Conservation (phyloP, 2,888 invertebrate genomes). For the Agrilus cyanescens region DNA sequence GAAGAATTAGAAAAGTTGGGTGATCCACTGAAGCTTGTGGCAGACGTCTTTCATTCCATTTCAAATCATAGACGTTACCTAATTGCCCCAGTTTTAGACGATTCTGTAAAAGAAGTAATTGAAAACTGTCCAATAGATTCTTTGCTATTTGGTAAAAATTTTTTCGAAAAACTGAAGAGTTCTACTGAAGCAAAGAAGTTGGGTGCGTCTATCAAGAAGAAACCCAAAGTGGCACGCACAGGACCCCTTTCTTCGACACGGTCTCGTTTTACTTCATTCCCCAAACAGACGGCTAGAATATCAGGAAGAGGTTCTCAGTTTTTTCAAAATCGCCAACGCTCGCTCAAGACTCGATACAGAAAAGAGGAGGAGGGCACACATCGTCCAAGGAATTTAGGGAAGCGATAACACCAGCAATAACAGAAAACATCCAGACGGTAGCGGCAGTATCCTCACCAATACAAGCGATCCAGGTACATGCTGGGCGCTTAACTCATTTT, state of each 20-base stretch:
- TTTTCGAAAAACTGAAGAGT: not conserved
- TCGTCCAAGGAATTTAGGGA: too few species aligned
- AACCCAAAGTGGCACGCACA: not conserved
- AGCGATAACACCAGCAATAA: not conserved
- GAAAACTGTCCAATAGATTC: too few species aligned
- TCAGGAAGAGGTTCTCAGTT: too few species aligned
- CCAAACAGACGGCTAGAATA: too few species aligned
- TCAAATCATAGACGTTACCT: constrained; percentile 3
- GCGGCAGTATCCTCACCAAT: constrained; percentile 5
- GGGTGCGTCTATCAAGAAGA: not conserved
- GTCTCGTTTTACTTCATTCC: too few species aligned
- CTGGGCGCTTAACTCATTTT: constrained; percentile 8
- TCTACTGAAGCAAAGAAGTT: not conserved
- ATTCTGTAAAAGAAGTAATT: not conserved
- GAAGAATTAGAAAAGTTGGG: constrained; percentile 3
- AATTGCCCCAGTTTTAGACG: not conserved
- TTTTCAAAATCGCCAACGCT: too few species aligned
- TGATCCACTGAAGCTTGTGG: constrained; percentile 6
- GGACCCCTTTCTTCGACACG: too few species aligned
- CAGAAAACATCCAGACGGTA: not conserved
- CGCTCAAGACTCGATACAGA: not conserved
- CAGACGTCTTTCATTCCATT: constrained; percentile 4
- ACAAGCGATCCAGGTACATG: not conserved
- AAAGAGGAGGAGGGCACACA: not conserved
- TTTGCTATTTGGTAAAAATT: not conserved